Evolutionary conservation across 2,113 vertebrate genomes (phyloP).

Genomic region (Hypomesus transpacificus): DNA sequence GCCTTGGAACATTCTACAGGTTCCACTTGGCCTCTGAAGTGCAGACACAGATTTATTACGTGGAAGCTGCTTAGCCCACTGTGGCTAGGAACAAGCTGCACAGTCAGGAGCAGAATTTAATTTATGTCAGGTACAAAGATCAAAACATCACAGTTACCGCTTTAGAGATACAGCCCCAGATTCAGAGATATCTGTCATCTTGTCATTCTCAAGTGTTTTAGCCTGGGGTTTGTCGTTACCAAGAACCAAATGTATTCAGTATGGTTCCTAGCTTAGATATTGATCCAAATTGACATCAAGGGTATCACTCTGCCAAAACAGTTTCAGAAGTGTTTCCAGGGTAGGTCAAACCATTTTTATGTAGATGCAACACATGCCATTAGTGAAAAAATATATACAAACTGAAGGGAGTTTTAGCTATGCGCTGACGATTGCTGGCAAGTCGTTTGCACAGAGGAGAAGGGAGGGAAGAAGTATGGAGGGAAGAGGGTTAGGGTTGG

Average conservation of each 20-base stretch:
- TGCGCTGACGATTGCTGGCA: slow-evolving; percentile 43
- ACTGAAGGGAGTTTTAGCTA: slow-evolving; percentile 63
- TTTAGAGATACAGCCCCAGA: slow-evolving; percentile 20
- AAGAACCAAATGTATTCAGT: slow-evolving; percentile 50
- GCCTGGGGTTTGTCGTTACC: slow-evolving; percentile 33
- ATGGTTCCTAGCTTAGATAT: slow-evolving; percentile 24
- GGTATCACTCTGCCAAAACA: background rate
- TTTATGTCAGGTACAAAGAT: slow-evolving; percentile 10
- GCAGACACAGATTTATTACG: slow-evolving; percentile 26
- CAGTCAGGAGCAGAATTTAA: background rate
- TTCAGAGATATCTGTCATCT: slow-evolving; percentile 30
- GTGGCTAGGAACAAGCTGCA: background rate
- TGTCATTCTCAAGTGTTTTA: slow-evolving; percentile 28
- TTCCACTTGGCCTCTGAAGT: slow-evolving; percentile 15
- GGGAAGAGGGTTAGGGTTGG: slow-evolving; percentile 13
- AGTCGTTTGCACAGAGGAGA: slow-evolving; percentile 14
- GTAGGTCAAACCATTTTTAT: slow-evolving; percentile 18
- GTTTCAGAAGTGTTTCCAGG: background rate
- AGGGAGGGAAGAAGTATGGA: slow-evolving; percentile 7
- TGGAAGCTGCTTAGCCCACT: background rate
- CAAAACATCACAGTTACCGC: slow-evolving; percentile 17
- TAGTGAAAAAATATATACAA: slow-evolving; percentile 72
- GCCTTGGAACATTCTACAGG: slow-evolving; percentile 10
- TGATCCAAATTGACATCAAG: slow-evolving; percentile 46
- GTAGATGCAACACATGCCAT: slow-evolving; percentile 41